Base-by-base conservation (phyloP, 2,113 vertebrate species). In the Lethenteron camtschaticum region DNA sequence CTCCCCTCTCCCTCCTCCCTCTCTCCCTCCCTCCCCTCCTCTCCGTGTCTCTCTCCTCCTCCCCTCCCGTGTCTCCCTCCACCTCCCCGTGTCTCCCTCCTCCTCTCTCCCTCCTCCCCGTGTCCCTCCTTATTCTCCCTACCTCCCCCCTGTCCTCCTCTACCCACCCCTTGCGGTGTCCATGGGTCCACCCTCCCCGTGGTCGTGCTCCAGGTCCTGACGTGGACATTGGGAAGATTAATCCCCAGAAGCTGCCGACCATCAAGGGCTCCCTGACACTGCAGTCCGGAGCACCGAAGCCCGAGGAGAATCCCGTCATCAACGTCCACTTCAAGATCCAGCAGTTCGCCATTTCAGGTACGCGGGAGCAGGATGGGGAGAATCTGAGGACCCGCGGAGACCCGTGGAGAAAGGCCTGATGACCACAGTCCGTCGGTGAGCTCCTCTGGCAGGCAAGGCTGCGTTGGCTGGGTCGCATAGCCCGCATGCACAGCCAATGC, bases 321-420 rank as follows among this genome's bases (percentile, higher is more conserved):
- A 90, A 89, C 73, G 84, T 96, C 72, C 83, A 87, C 74, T 83
- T 99, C 75, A 92, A 90, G 79, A 92, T 99, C 72, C 94, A 96
- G 73, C 92, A 99, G 77, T 79, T 91, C 75, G 89, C 92, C 55
- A 90, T 99, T 79, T 99, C 94, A 78, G 94, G 94, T 95, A 75
- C 79, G 75, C 12, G 24, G 24, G 24, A 41, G 24, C 24, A 41
- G 24, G 24, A 41, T 4, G 24, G 24, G 24, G 24, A 5, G 24
- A 4, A 5, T 4, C 24, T 41, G 24, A 41, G 24, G 24, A 41
- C 24, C 24, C 24, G 3, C 24, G 24, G 24, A 41, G 4, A 41
- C 24, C 24, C 57, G n/a, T 68, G 2, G 9, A 10, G 9, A 24
- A 12, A 71, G 68, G 56, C 14, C 12, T n/a, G 14, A 20, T 12